Conservation (phyloP, 2,888 invertebrate species). For the Erannis defoliaria region DNA sequence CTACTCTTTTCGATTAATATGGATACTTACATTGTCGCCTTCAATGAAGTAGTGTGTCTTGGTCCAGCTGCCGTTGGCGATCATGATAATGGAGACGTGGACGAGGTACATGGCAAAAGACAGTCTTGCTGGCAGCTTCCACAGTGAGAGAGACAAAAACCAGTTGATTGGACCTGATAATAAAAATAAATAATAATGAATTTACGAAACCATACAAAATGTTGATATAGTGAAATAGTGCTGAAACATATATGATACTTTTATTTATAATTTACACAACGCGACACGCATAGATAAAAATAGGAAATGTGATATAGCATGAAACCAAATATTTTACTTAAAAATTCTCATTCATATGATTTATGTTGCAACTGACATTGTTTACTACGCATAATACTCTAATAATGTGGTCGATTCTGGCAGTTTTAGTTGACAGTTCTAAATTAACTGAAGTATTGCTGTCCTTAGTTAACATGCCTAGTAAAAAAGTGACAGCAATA, state of each 20-base stretch:
- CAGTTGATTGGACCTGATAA: constrained; percentile 79
- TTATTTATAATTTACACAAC: not conserved
- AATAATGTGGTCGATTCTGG: no score
- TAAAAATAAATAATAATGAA: no score
- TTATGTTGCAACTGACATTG: not conserved
- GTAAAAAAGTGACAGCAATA: no score
- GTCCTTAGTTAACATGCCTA: no score
- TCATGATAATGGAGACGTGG: constrained; percentile 73
- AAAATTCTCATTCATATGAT: not conserved
- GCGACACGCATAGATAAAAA: constrained; percentile 1
- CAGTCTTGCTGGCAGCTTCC: constrained; percentile 82
- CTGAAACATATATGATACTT: no score
- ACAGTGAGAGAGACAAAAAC: constrained; percentile 79
- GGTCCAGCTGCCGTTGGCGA: constrained; percentile 62
- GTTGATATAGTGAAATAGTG: no score
- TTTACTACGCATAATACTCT: not conserved
- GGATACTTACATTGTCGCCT: constrained; percentile 62
- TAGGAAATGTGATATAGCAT: not conserved
- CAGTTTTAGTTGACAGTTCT: no score
- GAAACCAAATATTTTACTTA: not conserved
- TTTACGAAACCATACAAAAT: no score
- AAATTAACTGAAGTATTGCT: no score
- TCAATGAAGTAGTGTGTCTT: constrained; percentile 62
- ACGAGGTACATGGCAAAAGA: constrained; percentile 85
- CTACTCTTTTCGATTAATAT: no score